Evolutionary conservation across 2,888 invertebrate genomes (phyloP), one percentile per base, ranked within the genome.

Genomic region (Ichneumon xanthorius): DNA sequence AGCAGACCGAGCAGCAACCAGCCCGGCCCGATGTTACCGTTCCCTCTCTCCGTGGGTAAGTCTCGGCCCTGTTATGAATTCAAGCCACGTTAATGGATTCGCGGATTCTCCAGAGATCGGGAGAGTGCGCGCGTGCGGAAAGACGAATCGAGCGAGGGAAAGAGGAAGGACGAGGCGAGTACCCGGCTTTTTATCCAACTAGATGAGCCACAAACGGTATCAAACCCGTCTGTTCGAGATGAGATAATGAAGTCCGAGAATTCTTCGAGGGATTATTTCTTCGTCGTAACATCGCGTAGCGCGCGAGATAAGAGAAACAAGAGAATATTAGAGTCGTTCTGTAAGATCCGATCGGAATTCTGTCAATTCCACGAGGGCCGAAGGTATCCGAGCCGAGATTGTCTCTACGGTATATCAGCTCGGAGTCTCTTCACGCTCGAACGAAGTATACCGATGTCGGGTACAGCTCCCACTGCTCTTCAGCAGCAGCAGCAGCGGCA

Each of bases 71-170:
- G 87, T 87, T 87, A 86, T 81, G 80, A 85, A 87, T 86, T 82
- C 84, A 80, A 86, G 80, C 70, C 84, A 84, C 86, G 86, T 84
- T 84, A 86, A 87, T 86, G 84, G 84, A 86, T 86, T 86, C 73
- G 72, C 84, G 76, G 68, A 80, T 82, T 72, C 45, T 45, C 16
- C 68, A 63, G 81, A 50, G 80, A 37, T 71, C 63, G 75, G 67
- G 53, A 40, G 78, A 61, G 63, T n/a, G 67, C 26, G 73, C 67
- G 78, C 76, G 78, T 78, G 68, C 61, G 45, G 63, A 26, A 78
- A 67, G 63, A 73, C 77, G 79, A 80, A 81, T 86, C 68, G 61
- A 68, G 33, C 45, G 63, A 63, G 30, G 16, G 30, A 16, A 2
- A 16, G 30, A 63, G 16, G 16, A 6, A 33, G n/a, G 33, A 33